Base-by-base conservation (phyloP, 2,888 invertebrate genomes). In the Matsumyia berberina region DNA sequence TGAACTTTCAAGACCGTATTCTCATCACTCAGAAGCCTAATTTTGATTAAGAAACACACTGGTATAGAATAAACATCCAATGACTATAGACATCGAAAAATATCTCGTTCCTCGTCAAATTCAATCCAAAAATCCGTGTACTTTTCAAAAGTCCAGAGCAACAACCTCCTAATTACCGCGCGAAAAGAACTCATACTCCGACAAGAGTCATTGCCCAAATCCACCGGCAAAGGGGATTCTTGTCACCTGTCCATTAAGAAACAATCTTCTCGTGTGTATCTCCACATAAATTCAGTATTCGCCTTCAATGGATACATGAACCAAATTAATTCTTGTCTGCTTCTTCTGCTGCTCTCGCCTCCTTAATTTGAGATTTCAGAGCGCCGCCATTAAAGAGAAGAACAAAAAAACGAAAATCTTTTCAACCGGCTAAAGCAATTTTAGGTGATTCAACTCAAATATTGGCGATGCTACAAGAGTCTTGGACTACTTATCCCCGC, bases 381-480 rank as follows among this genome's bases (percentile, higher is more conserved):
- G 44, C 44, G 35, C 62, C 64, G 24, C 44, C 46, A 35, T 24
- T 31, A 29, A 42, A 58, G 8, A 51, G 7, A 12, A n/a, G n/a
- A n/a, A 24, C 24, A 4, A 24, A 24, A 42, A 15, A 39, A 39
- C n/a, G 37, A 35, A 35, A 29, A 37, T 11, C 7, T 33, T 37
- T 37, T 8, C 60, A 69, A 58, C 35, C 53, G 29, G 42, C n/a
- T 44, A 24, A 42, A 60, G 37, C 70, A 77, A 66, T 77, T 77
- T 76, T 31, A 82, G 81, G 81, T 82, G 77, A 82, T 70, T 82
- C 77, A 77, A 82, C 81, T 72, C 46, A 1, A 37, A 51, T 51
- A 35, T 62, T 73, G 15, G 39, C 33, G 42, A 35, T 44, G 44
- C 53, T n/a, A 44, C 4, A 39, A 42, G 62, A 42, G 39, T n/a